A percentile compares a stretch with the other conserved stretches of the same genome.
These are phyloP conservation scores for Drosophila elegans DNA, from an alignment of 1,140 invertebrate genomes.

Conservation along the genomic window DNA sequence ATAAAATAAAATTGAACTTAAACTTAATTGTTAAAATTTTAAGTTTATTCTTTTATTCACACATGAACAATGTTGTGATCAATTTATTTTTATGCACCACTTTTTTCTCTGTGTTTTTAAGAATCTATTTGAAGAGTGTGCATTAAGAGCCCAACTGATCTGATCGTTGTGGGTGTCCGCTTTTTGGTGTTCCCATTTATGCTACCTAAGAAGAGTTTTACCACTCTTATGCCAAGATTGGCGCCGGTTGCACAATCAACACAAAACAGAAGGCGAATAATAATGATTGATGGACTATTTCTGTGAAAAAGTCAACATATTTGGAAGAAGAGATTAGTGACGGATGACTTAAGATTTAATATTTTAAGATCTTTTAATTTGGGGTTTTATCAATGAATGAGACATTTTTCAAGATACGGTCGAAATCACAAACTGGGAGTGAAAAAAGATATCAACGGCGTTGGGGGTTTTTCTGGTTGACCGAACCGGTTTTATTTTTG, in stretches of 20 bases:
- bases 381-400: neutral
- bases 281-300: conserved; percentile 29
- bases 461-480: neutral
- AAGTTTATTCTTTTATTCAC: too few species aligned
- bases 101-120: neutral
- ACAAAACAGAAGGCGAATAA: conserved; percentile 22
- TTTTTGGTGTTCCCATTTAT: neutral
- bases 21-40: too few species aligned
- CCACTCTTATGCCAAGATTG: conserved; percentile 41
- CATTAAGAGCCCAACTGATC: neutral
- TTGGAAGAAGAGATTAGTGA: too few species aligned
- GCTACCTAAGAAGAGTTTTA: conserved; percentile 31
- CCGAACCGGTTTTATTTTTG: conserved; percentile 1
- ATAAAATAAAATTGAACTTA: too few species aligned
- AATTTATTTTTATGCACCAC: too few species aligned
- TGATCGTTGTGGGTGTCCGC: conserved; percentile 8
- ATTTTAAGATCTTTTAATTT: too few species aligned
- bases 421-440: too few species aligned
- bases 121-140: neutral
- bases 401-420: neutral
- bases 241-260: conserved; percentile 41
- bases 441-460: too few species aligned
- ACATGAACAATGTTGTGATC: too few species aligned
- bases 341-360: too few species aligned
- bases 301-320: conserved; percentile 2